Conservation (phyloP, 2,113 vertebrate genomes). For the Gobio gobio region DNA sequence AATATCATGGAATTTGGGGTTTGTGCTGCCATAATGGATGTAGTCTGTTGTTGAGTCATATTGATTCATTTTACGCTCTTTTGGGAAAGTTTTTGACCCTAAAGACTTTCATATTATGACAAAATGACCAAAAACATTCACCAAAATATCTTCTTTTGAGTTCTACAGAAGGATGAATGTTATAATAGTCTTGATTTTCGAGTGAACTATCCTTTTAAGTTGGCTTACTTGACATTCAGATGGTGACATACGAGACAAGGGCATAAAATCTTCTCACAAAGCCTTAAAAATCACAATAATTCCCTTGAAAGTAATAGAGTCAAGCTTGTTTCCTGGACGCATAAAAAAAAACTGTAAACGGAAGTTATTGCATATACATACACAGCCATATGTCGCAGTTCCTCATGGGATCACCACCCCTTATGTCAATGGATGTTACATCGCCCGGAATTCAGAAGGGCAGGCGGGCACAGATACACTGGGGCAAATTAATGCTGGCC, state of each 20-base stretch:
- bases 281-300: background rate
- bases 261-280: background rate
- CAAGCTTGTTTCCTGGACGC: background rate
- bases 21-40: background rate
- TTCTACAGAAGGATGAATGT: background rate
- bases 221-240: slow-evolving; percentile 4
- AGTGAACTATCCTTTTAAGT: background rate
- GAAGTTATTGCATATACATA: slow-evolving; percentile 29
- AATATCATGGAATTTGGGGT: background rate
- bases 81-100: background rate
- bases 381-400: slow-evolving; percentile 26
- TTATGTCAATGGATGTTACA: slow-evolving; percentile 31
- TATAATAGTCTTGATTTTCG: background rate
- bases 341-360: slow-evolving; percentile 20
- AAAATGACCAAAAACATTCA: background rate
- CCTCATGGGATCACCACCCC: slow-evolving; percentile 18
- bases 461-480: background rate
- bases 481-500: slow-evolving; percentile 17
- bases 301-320: background rate
- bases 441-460: background rate
- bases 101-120: background rate
- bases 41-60: background rate
- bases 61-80: background rate
- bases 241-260: background rate
- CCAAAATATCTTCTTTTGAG: background rate